Percentiles rank a stretch among this genome's conserved stretches.
These are phyloP conservation scores for Ctena decussata DNA, from an alignment of 2,888 invertebrate genomes.

Conservation along the genomic window DNA sequence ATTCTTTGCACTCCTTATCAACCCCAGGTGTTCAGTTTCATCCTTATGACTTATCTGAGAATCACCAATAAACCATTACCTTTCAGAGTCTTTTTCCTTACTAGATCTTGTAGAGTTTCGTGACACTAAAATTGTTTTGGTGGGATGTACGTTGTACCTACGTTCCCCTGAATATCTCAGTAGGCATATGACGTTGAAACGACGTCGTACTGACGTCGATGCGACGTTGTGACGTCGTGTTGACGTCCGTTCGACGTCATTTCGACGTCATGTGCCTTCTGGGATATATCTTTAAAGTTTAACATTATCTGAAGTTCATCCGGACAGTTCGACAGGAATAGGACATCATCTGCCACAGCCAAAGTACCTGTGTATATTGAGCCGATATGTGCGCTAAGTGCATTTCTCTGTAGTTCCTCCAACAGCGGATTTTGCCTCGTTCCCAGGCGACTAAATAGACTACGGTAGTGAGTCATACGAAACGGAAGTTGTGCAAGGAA, in stretches of 20 bases:
- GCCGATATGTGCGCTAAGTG: not conserved
- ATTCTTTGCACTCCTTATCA: not conserved
- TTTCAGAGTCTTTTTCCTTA: not conserved
- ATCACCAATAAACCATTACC: not conserved
- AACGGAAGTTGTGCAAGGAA: too few species aligned
- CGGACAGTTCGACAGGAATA: not conserved
- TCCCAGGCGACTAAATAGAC: too few species aligned
- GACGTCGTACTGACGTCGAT: too few species aligned
- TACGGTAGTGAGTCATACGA: too few species aligned
- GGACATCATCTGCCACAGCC: not conserved
- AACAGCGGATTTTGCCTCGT: not conserved
- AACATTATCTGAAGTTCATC: not conserved
- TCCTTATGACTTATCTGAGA: not conserved
- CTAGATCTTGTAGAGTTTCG: not conserved
- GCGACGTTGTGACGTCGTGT: too few species aligned
- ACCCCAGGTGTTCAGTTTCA: not conserved
- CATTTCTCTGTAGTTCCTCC: not conserved
- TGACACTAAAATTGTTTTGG: not conserved
- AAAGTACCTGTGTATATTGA: not conserved
- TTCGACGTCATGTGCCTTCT: too few species aligned
- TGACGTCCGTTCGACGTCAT: too few species aligned
- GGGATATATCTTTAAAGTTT: not conserved
- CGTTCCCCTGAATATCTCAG: not conserved
- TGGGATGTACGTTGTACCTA: not conserved
- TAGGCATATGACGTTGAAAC: too few species aligned